A percentile compares a stretch with the other conserved stretches of the same genome.
Evolutionary conservation across 2,797 vertebrate genomes (phyloP).

Genomic region (Oophaga sylvatica): DNA sequence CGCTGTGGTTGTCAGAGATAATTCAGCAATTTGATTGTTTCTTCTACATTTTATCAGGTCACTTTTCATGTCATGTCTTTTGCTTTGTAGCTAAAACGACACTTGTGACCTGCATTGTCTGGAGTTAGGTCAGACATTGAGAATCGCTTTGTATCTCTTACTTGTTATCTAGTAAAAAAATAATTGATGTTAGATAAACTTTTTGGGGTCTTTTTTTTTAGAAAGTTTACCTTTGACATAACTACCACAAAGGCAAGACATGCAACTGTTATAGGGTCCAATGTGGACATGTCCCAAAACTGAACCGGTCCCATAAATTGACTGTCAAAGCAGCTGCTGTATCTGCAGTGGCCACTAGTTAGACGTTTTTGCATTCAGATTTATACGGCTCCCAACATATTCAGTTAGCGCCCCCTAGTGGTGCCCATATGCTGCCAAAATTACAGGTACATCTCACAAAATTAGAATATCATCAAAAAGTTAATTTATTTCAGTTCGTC

Average conservation of each 20-base stretch:
- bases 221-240: neutral
- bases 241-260: neutral
- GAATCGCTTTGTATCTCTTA: neutral
- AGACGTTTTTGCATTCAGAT: neutral
- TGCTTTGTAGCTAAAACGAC: constrained; percentile 32
- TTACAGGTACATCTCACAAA: too few relatives aligned
- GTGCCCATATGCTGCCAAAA: neutral
- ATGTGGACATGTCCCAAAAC: neutral
- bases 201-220: neutral
- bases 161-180: constrained; percentile 31
- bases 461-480: too few relatives aligned
- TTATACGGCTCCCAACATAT: neutral
- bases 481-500: too few relatives aligned
- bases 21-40: constrained; percentile 38
- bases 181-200: neutral
- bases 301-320: neutral
- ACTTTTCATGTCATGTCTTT: constrained; percentile 35
- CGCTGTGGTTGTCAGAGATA: constrained; percentile 42
- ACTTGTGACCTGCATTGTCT: constrained; percentile 44
- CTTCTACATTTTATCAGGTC: constrained; percentile 42
- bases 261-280: neutral
- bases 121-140: constrained; percentile 15
- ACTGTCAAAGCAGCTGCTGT: too few relatives aligned
- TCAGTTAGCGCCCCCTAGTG: neutral
- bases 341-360: too few relatives aligned